Evolutionary conservation across 2,113 vertebrate species (phyloP).

Genomic region (Gulo gulo): DNA sequence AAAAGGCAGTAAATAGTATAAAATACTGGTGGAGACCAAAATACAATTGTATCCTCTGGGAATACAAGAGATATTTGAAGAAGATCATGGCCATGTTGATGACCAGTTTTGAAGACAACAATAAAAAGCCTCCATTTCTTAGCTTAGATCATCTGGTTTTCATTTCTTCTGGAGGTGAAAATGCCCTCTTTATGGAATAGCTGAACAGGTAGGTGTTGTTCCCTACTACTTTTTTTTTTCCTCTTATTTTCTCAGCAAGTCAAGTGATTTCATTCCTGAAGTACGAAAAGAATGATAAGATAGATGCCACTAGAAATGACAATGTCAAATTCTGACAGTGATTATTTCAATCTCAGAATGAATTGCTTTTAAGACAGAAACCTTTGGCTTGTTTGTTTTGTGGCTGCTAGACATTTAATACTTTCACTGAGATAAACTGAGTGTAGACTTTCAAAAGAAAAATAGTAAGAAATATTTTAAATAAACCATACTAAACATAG

Average conservation of each 20-base stretch:
- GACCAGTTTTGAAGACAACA: constrained; percentile 2
- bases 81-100: background rate
- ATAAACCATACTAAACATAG: constrained; percentile 11
- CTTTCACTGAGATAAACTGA: constrained; percentile 12
- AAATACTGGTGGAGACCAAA: background rate
- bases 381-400: background rate
- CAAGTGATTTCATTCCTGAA: constrained; percentile 27
- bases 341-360: constrained; percentile 24
- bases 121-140: constrained; percentile 7
- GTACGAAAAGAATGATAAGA: background rate
- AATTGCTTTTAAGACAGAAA: constrained; percentile 13
- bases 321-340: background rate
- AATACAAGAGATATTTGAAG: background rate
- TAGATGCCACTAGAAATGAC: background rate
- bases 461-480: constrained; percentile 43
- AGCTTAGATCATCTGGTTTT: constrained; percentile 11
- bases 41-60: background rate
- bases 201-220: background rate
- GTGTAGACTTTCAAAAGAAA: constrained; percentile 35
- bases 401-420: background rate
- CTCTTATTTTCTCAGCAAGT: background rate
- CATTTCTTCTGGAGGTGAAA: constrained; percentile 44
- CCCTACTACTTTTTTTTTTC: background rate
- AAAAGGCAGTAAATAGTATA: background rate
- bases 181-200: background rate